Conservation (phyloP, 2,113 vertebrate genomes). For the Pseudois nayaur region DNA sequence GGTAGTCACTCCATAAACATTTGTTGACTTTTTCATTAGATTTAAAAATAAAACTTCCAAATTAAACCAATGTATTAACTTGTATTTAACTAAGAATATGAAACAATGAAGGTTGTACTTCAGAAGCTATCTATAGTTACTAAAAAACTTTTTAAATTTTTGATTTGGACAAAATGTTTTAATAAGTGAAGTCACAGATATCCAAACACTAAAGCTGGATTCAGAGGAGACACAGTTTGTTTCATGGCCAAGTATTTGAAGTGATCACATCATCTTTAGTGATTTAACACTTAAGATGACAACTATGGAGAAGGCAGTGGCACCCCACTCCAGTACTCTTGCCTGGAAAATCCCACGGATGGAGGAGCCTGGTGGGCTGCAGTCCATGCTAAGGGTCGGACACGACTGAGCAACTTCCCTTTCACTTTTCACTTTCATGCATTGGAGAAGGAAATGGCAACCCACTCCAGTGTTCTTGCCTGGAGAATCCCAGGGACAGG, state of each 20-base stretch:
- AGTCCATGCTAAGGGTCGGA: no score
- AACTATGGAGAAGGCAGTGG: neutral
- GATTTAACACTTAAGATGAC: neutral
- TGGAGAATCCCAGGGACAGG: no score
- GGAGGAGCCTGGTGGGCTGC: no score
- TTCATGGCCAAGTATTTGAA: constrained; percentile 28
- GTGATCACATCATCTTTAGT: constrained; percentile 18
- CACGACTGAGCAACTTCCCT: no score
- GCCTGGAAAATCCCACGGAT: no score
- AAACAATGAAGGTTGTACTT: neutral
- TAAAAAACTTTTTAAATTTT: neutral
- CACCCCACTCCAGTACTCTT: no score
- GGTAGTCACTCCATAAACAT: neutral
- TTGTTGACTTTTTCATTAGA: neutral
- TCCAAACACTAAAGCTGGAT: constrained; percentile 21
- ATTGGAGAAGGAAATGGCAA: no score
- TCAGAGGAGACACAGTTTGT: neutral
- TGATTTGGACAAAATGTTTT: constrained; percentile 14
- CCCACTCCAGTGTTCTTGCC: no score
- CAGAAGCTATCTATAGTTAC: neutral
- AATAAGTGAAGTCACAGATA: constrained; percentile 33
- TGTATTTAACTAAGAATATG: neutral
- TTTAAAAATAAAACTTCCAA: constrained; percentile 14
- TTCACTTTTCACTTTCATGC: no score
- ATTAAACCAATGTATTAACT: neutral